phyloP scores from a whole-genome alignment of 2,888 invertebrate species.

The Lasioglossum malachurum region DNA sequence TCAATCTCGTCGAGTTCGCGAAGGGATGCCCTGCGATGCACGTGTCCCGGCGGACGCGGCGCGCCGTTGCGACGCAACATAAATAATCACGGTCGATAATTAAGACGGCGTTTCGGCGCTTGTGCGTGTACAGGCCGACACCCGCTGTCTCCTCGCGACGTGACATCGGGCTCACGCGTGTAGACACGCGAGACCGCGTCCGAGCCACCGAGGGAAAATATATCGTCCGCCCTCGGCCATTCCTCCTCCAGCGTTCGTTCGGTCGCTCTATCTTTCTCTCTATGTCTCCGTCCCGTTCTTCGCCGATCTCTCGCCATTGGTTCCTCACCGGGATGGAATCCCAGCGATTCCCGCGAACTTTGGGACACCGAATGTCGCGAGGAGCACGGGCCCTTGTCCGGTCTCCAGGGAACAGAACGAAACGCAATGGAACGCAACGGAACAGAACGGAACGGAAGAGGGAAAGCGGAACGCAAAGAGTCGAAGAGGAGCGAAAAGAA shows the following conservation, averaged over 20 bases:
- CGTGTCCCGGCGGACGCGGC: slow-evolving; percentile 8
- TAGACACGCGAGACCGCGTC: slow-evolving; percentile 76
- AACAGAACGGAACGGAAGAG: background rate
- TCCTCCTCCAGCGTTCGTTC: slow-evolving; percentile 24
- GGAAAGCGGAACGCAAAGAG: background rate
- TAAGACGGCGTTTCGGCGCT: slow-evolving; percentile 75
- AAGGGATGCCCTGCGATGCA: slow-evolving; percentile 25
- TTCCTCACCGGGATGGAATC: slow-evolving; percentile 50
- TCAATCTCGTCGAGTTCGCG: slow-evolving; percentile 10
- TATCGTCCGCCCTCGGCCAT: slow-evolving; percentile 60
- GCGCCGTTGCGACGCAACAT: slow-evolving; percentile 56
- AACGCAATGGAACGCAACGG: background rate
- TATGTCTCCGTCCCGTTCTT: background rate
- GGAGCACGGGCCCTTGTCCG: slow-evolving; percentile 30
- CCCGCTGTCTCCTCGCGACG: slow-evolving; percentile 79
- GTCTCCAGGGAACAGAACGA: background rate
- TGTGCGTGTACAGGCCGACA: slow-evolving; percentile 72
- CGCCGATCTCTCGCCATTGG: background rate
- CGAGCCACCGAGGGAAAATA: slow-evolving; percentile 53
- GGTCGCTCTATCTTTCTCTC: background rate
- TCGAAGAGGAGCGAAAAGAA: background rate
- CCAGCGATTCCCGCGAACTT: slow-evolving; percentile 61
- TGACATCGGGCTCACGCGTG: slow-evolving; percentile 74
- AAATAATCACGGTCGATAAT: slow-evolving; percentile 78
- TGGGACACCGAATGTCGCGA: slow-evolving; percentile 49